A percentile compares a stretch with the other conserved stretches of the same genome.
Conservation (phyloP, 2,113 vertebrate genomes). For the Dicaeum eximium region DNA sequence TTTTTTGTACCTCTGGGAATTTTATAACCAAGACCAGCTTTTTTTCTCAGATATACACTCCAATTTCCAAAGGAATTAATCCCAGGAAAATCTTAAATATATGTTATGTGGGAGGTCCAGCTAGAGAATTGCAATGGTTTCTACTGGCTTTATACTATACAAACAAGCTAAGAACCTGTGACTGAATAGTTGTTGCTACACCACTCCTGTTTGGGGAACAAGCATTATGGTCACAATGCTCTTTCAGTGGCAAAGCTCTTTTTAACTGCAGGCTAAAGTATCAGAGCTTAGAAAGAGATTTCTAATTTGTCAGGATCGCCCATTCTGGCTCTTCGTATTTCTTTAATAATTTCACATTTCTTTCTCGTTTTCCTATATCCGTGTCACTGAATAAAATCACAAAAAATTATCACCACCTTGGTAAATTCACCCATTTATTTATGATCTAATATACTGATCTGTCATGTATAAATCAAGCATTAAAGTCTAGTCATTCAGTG, state of each 20-base stretch:
- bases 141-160: constrained; percentile 43
- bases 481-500: neutral
- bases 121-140: constrained; percentile 27
- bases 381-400: neutral
- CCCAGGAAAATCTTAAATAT: constrained; percentile 2
- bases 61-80: constrained; percentile 1
- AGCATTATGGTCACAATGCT: constrained; percentile 39
- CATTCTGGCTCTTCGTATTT: neutral
- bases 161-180: constrained; percentile 55
- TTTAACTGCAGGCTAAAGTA: constrained; percentile 34
- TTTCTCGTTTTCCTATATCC: neutral
- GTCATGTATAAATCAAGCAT: neutral
- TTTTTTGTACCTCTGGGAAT: neutral
- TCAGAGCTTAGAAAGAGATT: neutral
- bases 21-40: neutral
- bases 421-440: neutral
- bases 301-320: neutral
- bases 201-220: constrained; percentile 10
- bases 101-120: constrained; percentile 49
- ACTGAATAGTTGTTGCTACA: constrained; percentile 44
- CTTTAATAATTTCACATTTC: neutral
- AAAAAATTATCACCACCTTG: neutral
- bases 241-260: constrained; percentile 50
- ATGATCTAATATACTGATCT: neutral
- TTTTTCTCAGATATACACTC: neutral